Evolutionary conservation across 2,888 invertebrate genomes (phyloP), one percentile per base, ranked within the genome.

Genomic region (Sceliomorpha sp.): DNA sequence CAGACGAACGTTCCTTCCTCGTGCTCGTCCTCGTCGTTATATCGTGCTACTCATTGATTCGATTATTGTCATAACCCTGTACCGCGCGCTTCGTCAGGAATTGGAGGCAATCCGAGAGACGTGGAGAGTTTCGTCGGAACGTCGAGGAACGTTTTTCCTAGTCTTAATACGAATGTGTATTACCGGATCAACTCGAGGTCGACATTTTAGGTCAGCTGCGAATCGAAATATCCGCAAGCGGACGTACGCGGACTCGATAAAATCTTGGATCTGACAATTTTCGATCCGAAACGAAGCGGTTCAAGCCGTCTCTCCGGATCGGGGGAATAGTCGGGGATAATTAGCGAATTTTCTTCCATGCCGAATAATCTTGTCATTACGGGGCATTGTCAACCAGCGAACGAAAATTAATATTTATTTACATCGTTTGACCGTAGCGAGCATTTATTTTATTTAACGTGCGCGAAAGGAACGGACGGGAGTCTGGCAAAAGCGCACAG

Each of bases 31-130:
- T 42, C 51, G 45, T 66, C 58, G 37, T 63, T 53, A 58, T n/a
- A n/a, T 51, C 37, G 51, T 66, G 58, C 51, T 44, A 50, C 55
- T 44, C 64, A 44, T 48, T 56, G 56, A 64, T 64, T 64, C 56
- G 40, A 62, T 62, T 64, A 64, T 56, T 40, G 44, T 56, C 64
- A 37, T 55, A 40, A 31, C 44, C 26, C 29, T 31, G 15, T 39
- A 32, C 20, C 31, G 15, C 39, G 26, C 13, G 34, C 40, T 34
- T 50, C 27, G 34, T 50, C 26, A 32, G 29, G 10, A 40, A 47
- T 59, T 56, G 29, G 29, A 20, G 31, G 27, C 29, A 45, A 56
- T 56, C 45, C 36, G 13, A 26, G 29, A 47, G 29, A 32, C 14
- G 36, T 45, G 44, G n/a, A n/a, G n/a, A n/a, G n/a, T n/a, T n/a